Evolutionary conservation across 2,888 invertebrate species (phyloP), one percentile per base, ranked within the genome.

Genomic region (Callimorpha dominula): DNA sequence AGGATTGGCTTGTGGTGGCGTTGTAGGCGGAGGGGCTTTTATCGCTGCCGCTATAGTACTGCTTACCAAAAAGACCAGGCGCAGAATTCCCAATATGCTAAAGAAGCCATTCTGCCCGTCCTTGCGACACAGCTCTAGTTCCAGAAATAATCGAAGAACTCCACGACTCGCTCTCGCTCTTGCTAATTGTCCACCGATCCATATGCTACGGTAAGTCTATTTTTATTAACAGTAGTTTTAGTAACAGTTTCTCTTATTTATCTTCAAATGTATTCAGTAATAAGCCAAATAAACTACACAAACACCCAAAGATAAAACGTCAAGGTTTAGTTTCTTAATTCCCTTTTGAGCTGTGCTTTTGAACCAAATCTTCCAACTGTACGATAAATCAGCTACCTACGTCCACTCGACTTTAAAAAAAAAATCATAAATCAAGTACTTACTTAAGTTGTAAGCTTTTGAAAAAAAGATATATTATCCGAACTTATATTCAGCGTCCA

Each of bases 1-100:
- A 3, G 95, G 95, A 0, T 78, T 95, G 43, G 95, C 94, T 0
- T 94, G 94, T 78, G 94, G 94, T 0, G 95, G 91, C 0, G 71
- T 95, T 4, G 91, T 94, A 90, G 89, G 97, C 90, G 87, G 97
- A 91, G 83, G 97, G 89, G 92, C 96, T 91, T 80, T 97, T 95
- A 83, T 97, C 89, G 94, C 97, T 57, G 95, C 96, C 1, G 96
- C 97, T 73, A 96, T 97, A 14, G 96, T 97, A 0, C 91, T 98
- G 3, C 96, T 97, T 31, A 97, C 97, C 0, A 94, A 94, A 75
- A 89, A 92, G 42, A 90, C 92, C 1, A 86, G 95, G 43, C 87
- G 94, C 7, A 86, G 95, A 43, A 94, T 95, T 5, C 93, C 95
- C 0, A 93, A 93, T 40, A 79, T 95, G 85, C 81, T 95, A 8